Evolutionary conservation across 2,888 invertebrate genomes (phyloP).

Genomic region (Pediacus dermestoides): DNA sequence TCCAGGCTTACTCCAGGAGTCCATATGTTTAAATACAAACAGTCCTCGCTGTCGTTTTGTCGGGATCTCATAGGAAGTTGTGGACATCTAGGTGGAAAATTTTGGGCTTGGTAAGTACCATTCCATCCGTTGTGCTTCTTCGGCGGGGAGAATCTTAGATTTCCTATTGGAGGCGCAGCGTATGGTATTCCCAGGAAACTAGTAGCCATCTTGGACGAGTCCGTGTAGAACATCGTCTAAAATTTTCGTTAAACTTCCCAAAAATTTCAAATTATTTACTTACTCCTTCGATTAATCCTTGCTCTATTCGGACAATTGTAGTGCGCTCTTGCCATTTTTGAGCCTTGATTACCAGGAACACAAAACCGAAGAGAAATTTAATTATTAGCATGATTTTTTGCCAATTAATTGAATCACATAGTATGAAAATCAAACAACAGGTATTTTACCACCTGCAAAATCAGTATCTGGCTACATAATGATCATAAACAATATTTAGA

Average conservation of each 20-base stretch:
- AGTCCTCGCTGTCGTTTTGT: constrained; percentile 65
- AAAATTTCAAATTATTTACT: constrained; percentile 35
- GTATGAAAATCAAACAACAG: constrained; percentile 15
- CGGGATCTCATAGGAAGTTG: constrained; percentile 51
- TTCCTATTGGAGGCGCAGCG: constrained; percentile 72
- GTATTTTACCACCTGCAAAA: constrained; percentile 3
- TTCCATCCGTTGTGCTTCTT: constrained; percentile 69
- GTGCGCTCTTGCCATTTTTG: constrained; percentile 32
- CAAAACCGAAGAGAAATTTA: constrained; percentile 10
- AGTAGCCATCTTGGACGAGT: constrained; percentile 61
- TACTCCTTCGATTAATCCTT: constrained; percentile 61
- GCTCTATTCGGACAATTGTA: constrained; percentile 54
- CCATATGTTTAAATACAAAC: constrained; percentile 89
- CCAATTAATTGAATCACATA: constrained; percentile 18
- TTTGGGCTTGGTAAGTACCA: constrained; percentile 65
- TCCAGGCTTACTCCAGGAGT: constrained; percentile 72
- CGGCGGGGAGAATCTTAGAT: constrained; percentile 71
- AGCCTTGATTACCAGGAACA: constrained; percentile 15
- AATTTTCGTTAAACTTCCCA: constrained; percentile 27
- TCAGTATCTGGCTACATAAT: constrained; percentile 19
- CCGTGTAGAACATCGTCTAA: constrained; percentile 66
- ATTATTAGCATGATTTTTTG: neutral
- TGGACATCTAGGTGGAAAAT: constrained; percentile 68
- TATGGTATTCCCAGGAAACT: constrained; percentile 78
- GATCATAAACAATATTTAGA: constrained; percentile 25